Evolutionary conservation across 2,797 vertebrate genomes (phyloP).

Genomic region (Mionectes olivaceus): DNA sequence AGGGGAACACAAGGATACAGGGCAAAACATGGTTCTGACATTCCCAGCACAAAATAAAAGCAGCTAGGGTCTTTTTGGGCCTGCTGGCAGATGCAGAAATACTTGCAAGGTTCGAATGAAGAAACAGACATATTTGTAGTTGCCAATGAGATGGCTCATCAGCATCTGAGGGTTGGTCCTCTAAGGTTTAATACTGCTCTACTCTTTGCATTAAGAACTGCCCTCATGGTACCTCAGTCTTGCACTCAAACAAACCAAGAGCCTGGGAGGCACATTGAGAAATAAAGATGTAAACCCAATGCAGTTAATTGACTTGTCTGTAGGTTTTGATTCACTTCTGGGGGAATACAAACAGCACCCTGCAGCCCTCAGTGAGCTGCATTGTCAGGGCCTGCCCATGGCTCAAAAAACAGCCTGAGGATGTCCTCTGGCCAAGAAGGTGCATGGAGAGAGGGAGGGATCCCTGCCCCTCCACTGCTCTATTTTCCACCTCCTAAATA

Average conservation of each 20-base stretch:
- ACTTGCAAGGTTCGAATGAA: neutral
- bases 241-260: neutral
- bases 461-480: neutral
- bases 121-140: neutral
- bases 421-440: neutral
- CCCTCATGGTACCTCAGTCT: neutral
- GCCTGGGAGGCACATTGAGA: neutral
- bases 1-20: neutral
- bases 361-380: neutral
- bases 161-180: neutral
- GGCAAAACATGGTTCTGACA: neutral
- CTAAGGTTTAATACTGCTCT: neutral
- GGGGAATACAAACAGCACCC: rapidly evolving
- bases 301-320: neutral
- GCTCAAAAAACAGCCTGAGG: neutral
- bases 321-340: neutral
- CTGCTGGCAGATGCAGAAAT: neutral
- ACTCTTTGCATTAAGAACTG: neutral
- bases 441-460: rapidly evolving
- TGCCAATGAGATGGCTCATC: neutral
- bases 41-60: neutral
- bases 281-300: neutral
- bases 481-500: neutral
- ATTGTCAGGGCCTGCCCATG: neutral
- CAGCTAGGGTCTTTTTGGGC: neutral